These are phyloP conservation scores for Tipula helvola DNA, from an alignment of 2,888 invertebrate genomes.

Conservation along the genomic window DNA sequence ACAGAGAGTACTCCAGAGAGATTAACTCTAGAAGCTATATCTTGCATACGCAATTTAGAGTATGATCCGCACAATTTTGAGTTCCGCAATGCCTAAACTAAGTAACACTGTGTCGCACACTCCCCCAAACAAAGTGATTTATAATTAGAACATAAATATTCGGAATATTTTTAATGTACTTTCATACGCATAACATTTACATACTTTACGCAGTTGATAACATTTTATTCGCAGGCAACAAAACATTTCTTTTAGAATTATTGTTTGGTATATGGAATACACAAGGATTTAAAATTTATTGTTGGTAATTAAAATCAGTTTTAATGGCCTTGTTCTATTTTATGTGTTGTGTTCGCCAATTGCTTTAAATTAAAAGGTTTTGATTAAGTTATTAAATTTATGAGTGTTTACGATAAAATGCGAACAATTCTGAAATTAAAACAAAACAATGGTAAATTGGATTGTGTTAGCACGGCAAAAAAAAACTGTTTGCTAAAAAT, in stretches of 20 bases:
- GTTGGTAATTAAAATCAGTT: neutral
- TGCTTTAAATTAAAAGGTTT: neutral
- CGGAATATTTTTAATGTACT: neutral
- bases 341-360: neutral
- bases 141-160: neutral
- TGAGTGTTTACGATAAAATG: neutral
- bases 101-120: too few relatives aligned
- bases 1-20: too few relatives aligned
- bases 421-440: too few relatives aligned
- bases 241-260: neutral
- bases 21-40: too few relatives aligned
- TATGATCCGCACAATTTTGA: too few relatives aligned
- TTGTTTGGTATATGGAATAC: neutral
- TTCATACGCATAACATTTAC: neutral
- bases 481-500: too few relatives aligned
- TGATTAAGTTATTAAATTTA: neutral
- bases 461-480: too few relatives aligned
- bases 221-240: neutral
- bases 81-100: neutral
- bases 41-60: too few relatives aligned
- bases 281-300: neutral
- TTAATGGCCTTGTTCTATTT: neutral
- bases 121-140: too few relatives aligned
- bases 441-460: too few relatives aligned
- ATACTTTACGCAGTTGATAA: neutral